These are phyloP conservation scores for Spisula subtruncata DNA, from an alignment of 2,888 invertebrate species.

Conservation along the genomic window DNA sequence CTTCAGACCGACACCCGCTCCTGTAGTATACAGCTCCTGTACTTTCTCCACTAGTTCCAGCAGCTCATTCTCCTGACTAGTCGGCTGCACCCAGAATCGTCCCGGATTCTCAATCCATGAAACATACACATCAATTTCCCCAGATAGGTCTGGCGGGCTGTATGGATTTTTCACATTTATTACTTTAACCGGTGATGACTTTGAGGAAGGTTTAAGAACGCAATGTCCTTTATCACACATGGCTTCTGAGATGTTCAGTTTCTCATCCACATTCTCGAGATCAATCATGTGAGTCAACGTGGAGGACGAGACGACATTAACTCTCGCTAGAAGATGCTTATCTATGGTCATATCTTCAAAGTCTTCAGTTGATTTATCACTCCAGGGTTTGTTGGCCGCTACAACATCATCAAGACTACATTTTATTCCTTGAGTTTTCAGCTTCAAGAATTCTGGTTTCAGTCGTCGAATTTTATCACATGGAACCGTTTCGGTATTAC, in stretches of 20 bases:
- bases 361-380: conserved; percentile 66
- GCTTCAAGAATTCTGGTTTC: conserved; percentile 73
- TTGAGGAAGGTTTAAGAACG: conserved; percentile 42
- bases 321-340: conserved; percentile 71
- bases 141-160: conserved; percentile 46
- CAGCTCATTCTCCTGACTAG: conserved; percentile 69
- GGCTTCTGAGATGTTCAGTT: conserved; percentile 64
- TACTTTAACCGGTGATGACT: conserved; percentile 48
- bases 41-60: conserved; percentile 71
- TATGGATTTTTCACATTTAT: conserved; percentile 70
- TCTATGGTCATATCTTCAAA: conserved; percentile 74
- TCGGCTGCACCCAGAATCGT: conserved; percentile 77
- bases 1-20: conserved; percentile 53
- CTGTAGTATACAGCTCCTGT: conserved; percentile 73
- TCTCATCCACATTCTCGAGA: conserved; percentile 70
- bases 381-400: conserved; percentile 54
- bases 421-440: conserved; percentile 79
- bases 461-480: conserved; percentile 72
- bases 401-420: conserved; percentile 76
- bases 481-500: conserved; percentile 80
- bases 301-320: conserved; percentile 53
- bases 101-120: conserved; percentile 78
- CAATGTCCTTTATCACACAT: conserved; percentile 72
- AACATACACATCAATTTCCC: conserved; percentile 70
- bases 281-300: conserved; percentile 65